Percentiles rank a stretch among this genome's conserved stretches.
phyloP scores from a whole-genome alignment of 2,113 vertebrate genomes.

The Halcyon malimbica region DNA sequence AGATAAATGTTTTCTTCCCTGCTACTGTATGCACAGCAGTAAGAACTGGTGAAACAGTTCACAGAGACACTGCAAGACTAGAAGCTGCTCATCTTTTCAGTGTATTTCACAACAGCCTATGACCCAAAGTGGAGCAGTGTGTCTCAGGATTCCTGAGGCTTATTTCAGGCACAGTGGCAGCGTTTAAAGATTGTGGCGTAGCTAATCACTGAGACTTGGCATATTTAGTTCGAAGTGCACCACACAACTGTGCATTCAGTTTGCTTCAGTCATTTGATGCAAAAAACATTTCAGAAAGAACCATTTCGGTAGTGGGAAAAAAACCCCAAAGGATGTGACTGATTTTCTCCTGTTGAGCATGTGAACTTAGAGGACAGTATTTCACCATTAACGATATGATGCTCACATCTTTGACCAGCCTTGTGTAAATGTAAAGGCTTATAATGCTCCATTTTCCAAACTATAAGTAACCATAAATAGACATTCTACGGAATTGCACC shows the following conservation, averaged over 20 bases:
- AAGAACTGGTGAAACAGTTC: background rate
- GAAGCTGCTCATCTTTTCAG: background rate
- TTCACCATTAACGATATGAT: background rate
- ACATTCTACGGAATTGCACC: background rate
- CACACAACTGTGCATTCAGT: background rate
- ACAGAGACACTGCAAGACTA: background rate
- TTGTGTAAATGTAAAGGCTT: background rate
- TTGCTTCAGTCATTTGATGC: background rate
- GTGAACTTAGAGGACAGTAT: background rate
- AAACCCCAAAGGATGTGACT: background rate
- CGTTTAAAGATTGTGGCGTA: background rate
- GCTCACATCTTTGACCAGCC: background rate
- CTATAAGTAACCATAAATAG: background rate
- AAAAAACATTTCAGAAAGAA: background rate
- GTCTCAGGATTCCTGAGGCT: background rate
- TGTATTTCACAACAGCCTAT: background rate
- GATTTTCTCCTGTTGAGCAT: background rate
- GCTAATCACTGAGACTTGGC: background rate
- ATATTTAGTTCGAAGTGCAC: background rate
- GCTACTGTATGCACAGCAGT: background rate
- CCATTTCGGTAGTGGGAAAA: background rate
- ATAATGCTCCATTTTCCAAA: background rate
- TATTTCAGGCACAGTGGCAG: background rate
- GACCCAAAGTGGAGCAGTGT: background rate
- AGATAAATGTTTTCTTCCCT: background rate